Conservation (phyloP, 1,140 invertebrate genomes). For the Apis dorsata region DNA sequence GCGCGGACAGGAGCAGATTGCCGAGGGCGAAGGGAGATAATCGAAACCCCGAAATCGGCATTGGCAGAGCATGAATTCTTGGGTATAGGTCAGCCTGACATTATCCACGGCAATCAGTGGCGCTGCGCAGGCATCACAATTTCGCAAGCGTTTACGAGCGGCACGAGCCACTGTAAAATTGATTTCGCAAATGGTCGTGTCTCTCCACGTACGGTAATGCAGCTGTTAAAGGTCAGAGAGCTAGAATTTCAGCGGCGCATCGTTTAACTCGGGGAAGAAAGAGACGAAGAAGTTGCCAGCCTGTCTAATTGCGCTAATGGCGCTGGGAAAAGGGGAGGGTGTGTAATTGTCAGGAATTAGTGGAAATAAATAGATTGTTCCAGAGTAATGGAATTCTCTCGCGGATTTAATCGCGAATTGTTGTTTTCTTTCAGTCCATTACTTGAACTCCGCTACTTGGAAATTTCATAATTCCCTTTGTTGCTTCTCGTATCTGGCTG, state of each 20-base stretch:
- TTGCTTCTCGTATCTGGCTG: too few species aligned
- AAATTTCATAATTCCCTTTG: too few species aligned
- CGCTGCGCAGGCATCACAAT: conserved; percentile 16
- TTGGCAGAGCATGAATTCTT: conserved; percentile 16
- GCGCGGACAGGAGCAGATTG: not conserved
- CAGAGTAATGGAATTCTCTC: not conserved
- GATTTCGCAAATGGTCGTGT: conserved; percentile 39
- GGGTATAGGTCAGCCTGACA: conserved; percentile 34
- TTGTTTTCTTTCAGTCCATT: not conserved
- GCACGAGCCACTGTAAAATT: conserved; percentile 41
- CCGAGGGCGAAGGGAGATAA: not conserved
- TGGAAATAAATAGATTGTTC: too few species aligned
- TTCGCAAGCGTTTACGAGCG: conserved; percentile 45
- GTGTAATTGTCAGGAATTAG: not conserved
- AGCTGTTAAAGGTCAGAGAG: not conserved
- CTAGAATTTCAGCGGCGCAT: not conserved
- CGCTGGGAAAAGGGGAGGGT: too few species aligned
- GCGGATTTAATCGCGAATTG: not conserved
- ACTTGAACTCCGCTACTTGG: not conserved
- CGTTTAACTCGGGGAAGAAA: not conserved
- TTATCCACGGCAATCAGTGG: conserved; percentile 42
- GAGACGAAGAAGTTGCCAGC: not conserved
- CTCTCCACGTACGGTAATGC: not conserved
- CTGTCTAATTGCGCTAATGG: not conserved
- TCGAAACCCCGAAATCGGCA: conserved; percentile 8